Conservation (phyloP, 2,888 invertebrate genomes). For the Pediacus dermestoides region DNA sequence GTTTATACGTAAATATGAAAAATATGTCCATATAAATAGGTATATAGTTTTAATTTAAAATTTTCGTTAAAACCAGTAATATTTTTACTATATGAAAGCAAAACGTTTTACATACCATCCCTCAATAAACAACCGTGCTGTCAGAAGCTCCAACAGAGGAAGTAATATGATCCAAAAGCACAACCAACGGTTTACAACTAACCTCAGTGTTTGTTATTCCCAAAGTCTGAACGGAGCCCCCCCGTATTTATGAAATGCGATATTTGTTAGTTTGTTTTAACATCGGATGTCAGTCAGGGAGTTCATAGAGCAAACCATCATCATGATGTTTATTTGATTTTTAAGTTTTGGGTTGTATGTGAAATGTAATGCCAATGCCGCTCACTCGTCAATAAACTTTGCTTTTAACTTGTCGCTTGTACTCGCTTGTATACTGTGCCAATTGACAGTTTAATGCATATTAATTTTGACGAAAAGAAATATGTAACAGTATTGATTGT, state of each 20-base stretch:
- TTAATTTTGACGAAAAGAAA: too few species aligned
- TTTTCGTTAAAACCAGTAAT: too few species aligned
- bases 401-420: constrained; percentile 22
- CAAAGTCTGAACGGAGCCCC: constrained; percentile 27
- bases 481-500: too few species aligned
- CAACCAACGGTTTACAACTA: too few species aligned
- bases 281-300: constrained; percentile 36
- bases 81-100: too few species aligned
- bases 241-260: constrained; percentile 38
- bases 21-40: too few species aligned
- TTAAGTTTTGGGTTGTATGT: constrained; percentile 16
- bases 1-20: too few species aligned
- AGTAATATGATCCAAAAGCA: too few species aligned
- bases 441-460: constrained; percentile 33
- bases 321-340: constrained; percentile 24
- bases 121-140: too few species aligned
- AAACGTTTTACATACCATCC: too few species aligned
- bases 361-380: constrained; percentile 11
- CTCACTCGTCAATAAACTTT: constrained; percentile 14
- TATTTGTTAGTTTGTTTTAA: constrained; percentile 43
- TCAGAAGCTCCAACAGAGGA: too few species aligned
- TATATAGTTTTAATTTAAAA: too few species aligned
- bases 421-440: constrained; percentile 22
- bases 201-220: constrained; percentile 39
- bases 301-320: constrained; percentile 28